These are phyloP conservation scores for Zeuzera pyrina DNA, from an alignment of 2,888 invertebrate genomes.

Conservation along the genomic window DNA sequence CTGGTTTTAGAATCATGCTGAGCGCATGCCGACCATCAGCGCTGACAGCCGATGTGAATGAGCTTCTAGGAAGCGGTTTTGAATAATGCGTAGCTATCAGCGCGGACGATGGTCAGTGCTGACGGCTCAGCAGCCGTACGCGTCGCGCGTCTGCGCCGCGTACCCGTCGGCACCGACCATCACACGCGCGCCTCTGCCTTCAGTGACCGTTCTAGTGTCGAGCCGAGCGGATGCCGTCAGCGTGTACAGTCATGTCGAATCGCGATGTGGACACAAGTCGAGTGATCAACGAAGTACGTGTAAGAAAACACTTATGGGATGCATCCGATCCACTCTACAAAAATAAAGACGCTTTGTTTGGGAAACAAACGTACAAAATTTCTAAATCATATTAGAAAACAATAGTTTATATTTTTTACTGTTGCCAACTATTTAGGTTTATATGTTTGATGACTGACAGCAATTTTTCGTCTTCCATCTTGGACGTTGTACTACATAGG, in stretches of 20 bases:
- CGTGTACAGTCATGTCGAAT: conserved; percentile 1
- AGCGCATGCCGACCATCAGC: too few species aligned
- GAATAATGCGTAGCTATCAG: conserved; percentile 12
- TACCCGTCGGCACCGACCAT: conserved; percentile 6
- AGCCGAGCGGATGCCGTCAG: conserved; percentile 1
- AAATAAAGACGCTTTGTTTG: neutral
- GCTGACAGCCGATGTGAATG: neutral
- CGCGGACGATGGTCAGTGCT: conserved; percentile 14
- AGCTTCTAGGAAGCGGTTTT: neutral
- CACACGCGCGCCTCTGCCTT: conserved; percentile 4
- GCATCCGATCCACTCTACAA: conserved; percentile 1
- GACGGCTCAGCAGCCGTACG: conserved; percentile 11
- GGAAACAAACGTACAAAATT: too few species aligned
- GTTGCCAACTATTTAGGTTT: too few species aligned
- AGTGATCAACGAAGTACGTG: conserved; percentile 3
- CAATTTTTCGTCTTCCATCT: too few species aligned
- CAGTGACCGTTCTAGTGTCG: conserved; percentile 3
- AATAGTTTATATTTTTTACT: too few species aligned
- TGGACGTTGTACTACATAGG: too few species aligned
- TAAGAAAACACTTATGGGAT: conserved; percentile 4
- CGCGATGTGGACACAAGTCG: conserved; percentile 2
- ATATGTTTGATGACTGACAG: too few species aligned
- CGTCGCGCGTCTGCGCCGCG: conserved; percentile 14
- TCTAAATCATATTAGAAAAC: too few species aligned
- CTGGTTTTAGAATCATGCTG: too few species aligned